Base-by-base conservation (phyloP, 2,113 vertebrate species). In the Tupaia chinensis region DNA sequence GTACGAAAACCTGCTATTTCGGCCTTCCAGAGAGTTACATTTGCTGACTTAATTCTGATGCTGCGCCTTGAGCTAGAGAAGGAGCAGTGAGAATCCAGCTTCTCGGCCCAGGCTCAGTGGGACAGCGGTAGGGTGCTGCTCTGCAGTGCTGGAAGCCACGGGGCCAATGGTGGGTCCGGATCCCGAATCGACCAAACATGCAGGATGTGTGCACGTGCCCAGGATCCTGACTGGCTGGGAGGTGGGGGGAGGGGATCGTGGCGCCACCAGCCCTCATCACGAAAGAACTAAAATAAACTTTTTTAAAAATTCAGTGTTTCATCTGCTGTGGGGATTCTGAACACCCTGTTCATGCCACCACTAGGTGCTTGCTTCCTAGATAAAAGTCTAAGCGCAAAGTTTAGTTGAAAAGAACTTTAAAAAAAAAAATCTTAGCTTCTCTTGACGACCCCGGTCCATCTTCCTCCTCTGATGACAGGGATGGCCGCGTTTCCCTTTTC, bases 391-490 rank as follows among this genome's bases (percentile, higher is more conserved):
- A 1, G 1, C 1, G 54, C 60, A 77, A 77, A 76, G 81, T 27
- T 53, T 15, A 65, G 15, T 9, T 70, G 89, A 23, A 76, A 88
- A 72, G 76, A 97, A 83, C 80, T 27, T 44, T 44, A 32, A 32
- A 32, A 44, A n/a, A 68, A 85, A 61, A 44, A 25, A 54, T 20
- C 80, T 77, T 54, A 27, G 44, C 81, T 91, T 73, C 77, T 72
- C 79, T 19, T 54, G 34, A 53, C 60, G 69, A 68, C n/a, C n/a
- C 15, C 22, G 32, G 61, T 8, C 15, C 1, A 7, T 61, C 89
- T 34, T 81, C 54, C 85, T 32, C 87, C 66, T 95, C 58, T 34
- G 66, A 65, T 25, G 73, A 90, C 65, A 89, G 34, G 83, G 81
- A 44, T 73, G 61, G 53, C 23, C 87, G 27, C 66, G 23, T 7